A percentile compares a stretch with the other conserved stretches of the same genome.
Conservation (phyloP, 1,140 invertebrate genomes). For the Parasteatoda tepidariorum region DNA sequence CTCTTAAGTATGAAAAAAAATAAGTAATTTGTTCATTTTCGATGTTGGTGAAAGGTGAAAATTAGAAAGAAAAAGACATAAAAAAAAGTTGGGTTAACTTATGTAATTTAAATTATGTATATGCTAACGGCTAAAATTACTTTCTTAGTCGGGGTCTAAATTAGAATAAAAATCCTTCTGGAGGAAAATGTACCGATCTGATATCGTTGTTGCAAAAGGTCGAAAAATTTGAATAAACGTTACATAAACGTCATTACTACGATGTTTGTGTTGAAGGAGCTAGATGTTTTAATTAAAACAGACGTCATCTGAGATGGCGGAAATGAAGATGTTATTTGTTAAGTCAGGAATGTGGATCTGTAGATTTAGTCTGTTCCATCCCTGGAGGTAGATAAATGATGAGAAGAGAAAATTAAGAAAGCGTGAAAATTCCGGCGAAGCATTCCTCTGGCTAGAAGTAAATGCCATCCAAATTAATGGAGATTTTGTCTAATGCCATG, state of each 20-base stretch:
- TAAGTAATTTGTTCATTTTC: too few species aligned
- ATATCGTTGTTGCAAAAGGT: slow-evolving; percentile 22
- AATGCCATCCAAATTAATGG: slow-evolving; percentile 30
- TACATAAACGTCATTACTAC: slow-evolving; percentile 38
- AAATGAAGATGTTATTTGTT: slow-evolving; percentile 51
- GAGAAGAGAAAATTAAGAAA: slow-evolving; percentile 55
- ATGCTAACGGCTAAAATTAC: too few species aligned
- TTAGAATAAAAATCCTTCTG: slow-evolving; percentile 3
- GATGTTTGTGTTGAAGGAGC: slow-evolving; percentile 7
- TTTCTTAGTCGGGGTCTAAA: background rate
- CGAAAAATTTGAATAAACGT: slow-evolving; percentile 34
- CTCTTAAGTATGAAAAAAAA: too few species aligned
- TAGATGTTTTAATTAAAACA: slow-evolving; percentile 42
- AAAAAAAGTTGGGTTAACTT: too few species aligned
- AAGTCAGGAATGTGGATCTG: slow-evolving; percentile 24
- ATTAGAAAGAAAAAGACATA: too few species aligned
- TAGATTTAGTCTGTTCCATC: slow-evolving; percentile 34
- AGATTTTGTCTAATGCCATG: slow-evolving; percentile 12
- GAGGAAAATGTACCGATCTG: too few species aligned
- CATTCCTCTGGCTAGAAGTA: slow-evolving; percentile 37
- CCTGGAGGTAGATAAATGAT: slow-evolving; percentile 25
- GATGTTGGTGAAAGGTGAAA: too few species aligned
- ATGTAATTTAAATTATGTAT: too few species aligned
- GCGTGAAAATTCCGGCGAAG: slow-evolving; percentile 28
- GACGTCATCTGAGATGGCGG: slow-evolving; percentile 15